Evolutionary conservation across 2,888 invertebrate species (phyloP).

Genomic region (Aphrophora alni): DNA sequence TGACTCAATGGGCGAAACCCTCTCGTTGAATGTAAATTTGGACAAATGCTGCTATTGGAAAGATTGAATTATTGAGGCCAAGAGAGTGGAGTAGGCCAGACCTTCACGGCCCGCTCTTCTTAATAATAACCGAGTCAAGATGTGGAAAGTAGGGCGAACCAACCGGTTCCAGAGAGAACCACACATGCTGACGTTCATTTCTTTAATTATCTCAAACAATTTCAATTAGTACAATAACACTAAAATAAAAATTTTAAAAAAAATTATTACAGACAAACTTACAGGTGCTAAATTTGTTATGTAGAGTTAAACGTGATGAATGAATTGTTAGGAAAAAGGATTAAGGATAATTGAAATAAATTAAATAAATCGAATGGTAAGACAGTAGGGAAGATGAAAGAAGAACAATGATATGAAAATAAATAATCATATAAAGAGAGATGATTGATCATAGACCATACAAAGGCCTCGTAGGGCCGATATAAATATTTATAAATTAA

Average conservation of each 20-base stretch:
- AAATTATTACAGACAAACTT: conserved; percentile 4
- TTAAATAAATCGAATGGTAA: conserved; percentile 32
- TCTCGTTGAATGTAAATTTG: neutral
- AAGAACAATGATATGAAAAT: conserved; percentile 24
- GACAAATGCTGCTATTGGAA: neutral
- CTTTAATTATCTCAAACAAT: conserved; percentile 2
- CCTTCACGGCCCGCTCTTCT: neutral
- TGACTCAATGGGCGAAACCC: neutral
- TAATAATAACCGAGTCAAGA: neutral
- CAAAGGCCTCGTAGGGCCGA: conserved; percentile 24
- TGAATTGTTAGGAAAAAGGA: neutral
- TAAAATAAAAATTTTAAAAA: neutral
- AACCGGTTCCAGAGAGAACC: neutral
- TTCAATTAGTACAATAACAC: neutral
- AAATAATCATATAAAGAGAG: neutral
- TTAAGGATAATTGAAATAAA: neutral
- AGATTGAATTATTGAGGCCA: conserved; percentile 1
- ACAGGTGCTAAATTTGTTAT: neutral
- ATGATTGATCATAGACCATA: conserved; percentile 42
- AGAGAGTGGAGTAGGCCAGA: neutral
- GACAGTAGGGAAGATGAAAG: conserved; percentile 14
- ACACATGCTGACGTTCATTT: neutral
- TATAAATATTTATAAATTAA: neutral
- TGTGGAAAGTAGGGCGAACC: conserved; percentile 2
- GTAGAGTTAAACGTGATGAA: neutral